Conservation (phyloP, 2,888 invertebrate genomes). For the Catotricha subobsoleta region DNA sequence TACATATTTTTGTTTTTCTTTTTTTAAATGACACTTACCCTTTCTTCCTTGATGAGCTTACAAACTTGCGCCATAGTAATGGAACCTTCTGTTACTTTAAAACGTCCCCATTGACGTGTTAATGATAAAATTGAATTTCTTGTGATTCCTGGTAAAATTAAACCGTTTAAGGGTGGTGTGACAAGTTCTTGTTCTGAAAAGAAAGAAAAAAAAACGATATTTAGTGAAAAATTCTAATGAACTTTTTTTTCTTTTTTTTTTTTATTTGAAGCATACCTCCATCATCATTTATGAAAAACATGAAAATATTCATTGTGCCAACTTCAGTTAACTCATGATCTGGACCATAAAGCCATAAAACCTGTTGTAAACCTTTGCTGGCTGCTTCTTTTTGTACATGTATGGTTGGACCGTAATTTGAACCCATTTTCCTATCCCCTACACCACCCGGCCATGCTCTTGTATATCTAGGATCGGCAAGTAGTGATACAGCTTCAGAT, state of each 20-base stretch:
- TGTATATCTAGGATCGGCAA: conserved; percentile 72
- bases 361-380: conserved; percentile 72
- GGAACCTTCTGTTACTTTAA: conserved; percentile 59
- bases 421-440: conserved; percentile 89
- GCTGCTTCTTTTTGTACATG: conserved; percentile 62
- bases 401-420: conserved; percentile 79
- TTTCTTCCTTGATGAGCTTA: conserved; percentile 53
- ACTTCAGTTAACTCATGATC: conserved; percentile 91
- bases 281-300: conserved; percentile 67
- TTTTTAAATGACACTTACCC: conserved; percentile 41
- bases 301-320: conserved; percentile 96
- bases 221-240: no score
- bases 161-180: conserved; percentile 83
- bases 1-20: neutral
- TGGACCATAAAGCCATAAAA: conserved; percentile 88
- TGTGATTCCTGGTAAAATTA: conserved; percentile 90
- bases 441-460: conserved; percentile 86
- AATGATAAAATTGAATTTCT: conserved; percentile 73
- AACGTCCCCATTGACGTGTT: conserved; percentile 66
- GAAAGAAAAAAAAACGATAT: no score
- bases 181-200: conserved; percentile 69
- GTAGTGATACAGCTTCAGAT: conserved; percentile 57
- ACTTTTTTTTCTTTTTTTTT: neutral
- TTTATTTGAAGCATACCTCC: conserved; percentile 47
- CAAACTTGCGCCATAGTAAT: conserved; percentile 73